Evolutionary conservation across 2,888 invertebrate genomes (phyloP).

Genomic region (Halictus quadricinctus): DNA sequence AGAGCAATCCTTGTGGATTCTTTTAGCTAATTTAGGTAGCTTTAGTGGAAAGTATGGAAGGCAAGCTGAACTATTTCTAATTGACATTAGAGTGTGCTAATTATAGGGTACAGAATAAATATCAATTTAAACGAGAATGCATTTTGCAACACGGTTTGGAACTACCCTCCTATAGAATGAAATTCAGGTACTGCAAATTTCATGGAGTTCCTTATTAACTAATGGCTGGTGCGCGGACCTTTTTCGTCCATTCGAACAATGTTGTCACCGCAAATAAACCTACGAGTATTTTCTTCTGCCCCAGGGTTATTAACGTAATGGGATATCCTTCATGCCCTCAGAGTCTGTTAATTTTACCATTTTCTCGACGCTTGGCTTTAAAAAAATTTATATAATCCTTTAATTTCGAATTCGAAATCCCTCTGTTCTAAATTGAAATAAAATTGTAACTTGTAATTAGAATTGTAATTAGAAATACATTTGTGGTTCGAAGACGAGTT

Average conservation of each 20-base stretch:
- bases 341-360: background rate
- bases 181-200: background rate
- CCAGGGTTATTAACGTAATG: constrained; percentile 3
- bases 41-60: too few species aligned
- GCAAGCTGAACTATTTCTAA: background rate
- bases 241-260: background rate
- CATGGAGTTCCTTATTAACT: background rate
- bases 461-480: background rate
- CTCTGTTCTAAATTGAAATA: background rate
- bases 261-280: background rate
- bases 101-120: background rate
- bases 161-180: background rate
- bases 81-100: background rate
- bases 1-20: background rate
- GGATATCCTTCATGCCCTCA: background rate
- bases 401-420: background rate
- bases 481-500: background rate
- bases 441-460: background rate
- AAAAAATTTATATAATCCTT: background rate
- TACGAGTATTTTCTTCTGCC: background rate
- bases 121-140: background rate
- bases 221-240: background rate
- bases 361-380: background rate
- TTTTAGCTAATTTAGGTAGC: background rate
- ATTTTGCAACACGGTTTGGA: background rate